Evolutionary conservation across 2,888 invertebrate genomes (phyloP), one percentile per base, ranked within the genome.

Genomic region (Epirrhoe alternata): DNA sequence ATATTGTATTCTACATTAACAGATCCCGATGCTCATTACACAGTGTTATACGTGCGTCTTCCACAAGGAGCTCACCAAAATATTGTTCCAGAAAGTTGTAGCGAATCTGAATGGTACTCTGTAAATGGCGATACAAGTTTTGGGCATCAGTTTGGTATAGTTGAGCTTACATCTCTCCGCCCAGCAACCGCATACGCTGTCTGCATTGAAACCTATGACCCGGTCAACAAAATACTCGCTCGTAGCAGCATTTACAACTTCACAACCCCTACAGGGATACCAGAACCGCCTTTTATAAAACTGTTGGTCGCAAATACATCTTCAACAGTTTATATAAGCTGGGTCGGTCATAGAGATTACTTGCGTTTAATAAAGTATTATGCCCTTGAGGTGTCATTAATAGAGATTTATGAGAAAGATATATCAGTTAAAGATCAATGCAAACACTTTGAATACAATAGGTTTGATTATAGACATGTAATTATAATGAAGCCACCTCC

Each of bases 301-400:
- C 88, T 92, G 70, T 70, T 92, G 35, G 86, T 85, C 0, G 90
- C 93, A 6, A 75, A 76, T 17, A 81, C 82, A 6, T 78, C 85
- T 10, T 79, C 85, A 30, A 64, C 77, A 1, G 83, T 87, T 3
- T 85, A 86, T 6, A 68, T 92, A 14, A 81, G 79, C 38, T 93
- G 93, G 93, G 85, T 89, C 1, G 84, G 92, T 67, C 92, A 92
- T 70, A 79, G 80, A 70, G 82, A 91, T 68, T 92, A 89, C 70
- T 66, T 70, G 30, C 72, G 73, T 14, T 82, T 86, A 64, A 87
- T 92, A 14, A 77, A 81, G 35, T 81, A 82, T 57, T 90, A 92
- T 56, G 85, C 90, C 75, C 73, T 93, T 17, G 89, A 90, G 70
- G 86, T 92, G 0, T 76, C 75, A 7, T 72, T 92, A 42, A 79